Percentiles rank a stretch among this genome's conserved stretches.
Conservation (phyloP, 2,888 invertebrate genomes). For the Eretmocerus hayati region DNA sequence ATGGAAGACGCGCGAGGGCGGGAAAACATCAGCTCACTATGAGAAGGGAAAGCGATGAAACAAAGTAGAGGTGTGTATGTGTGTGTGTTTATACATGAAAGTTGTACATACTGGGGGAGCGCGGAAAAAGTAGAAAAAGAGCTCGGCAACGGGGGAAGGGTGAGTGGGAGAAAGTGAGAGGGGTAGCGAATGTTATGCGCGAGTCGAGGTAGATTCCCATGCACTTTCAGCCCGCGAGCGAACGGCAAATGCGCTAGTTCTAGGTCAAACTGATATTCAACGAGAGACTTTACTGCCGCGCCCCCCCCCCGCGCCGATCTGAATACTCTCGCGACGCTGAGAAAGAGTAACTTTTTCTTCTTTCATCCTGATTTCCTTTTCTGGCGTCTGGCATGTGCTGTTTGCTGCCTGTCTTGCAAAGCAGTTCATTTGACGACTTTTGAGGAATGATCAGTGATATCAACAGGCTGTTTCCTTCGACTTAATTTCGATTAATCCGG, state of each 20-base stretch:
- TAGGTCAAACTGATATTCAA: constrained; percentile 33
- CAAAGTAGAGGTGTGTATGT: constrained; percentile 6
- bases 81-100: no score
- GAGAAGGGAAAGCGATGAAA: constrained; percentile 9
- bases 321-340: constrained; percentile 18
- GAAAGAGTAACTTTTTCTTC: constrained; percentile 28
- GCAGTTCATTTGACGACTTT: not conserved
- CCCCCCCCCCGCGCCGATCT: constrained; percentile 24
- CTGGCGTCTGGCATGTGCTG: not conserved
- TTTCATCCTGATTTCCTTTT: not conserved
- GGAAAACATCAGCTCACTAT: not conserved
- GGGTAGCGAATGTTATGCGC: not conserved
- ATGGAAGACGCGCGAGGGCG: not conserved
- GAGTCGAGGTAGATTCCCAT: constrained; percentile 8
- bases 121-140: constrained; percentile 14
- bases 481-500: no score
- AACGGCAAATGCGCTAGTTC: constrained; percentile 25
- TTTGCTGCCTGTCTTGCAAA: not conserved
- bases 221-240: constrained; percentile 9
- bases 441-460: no score
- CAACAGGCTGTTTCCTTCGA: no score
- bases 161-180: not conserved
- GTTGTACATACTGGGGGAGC: constrained; percentile 3
- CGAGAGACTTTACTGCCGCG: constrained; percentile 30
- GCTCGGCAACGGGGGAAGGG: constrained; percentile 3